A percentile compares a stretch with the other conserved stretches of the same genome.
Conservation (phyloP, 2,797 vertebrate genomes). For the Anabas testudineus region DNA sequence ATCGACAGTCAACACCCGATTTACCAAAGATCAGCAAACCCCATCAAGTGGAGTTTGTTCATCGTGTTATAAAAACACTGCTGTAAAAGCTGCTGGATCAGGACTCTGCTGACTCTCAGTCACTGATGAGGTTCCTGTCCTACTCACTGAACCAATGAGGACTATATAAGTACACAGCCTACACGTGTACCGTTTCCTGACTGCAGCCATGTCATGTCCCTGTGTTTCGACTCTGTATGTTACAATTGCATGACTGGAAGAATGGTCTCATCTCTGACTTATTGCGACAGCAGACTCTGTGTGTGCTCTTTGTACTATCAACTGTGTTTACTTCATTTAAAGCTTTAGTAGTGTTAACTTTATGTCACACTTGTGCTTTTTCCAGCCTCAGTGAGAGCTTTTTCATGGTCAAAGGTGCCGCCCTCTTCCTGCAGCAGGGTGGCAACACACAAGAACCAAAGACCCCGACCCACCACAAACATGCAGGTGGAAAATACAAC, state of each 20-base stretch:
- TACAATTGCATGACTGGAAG: too few species aligned
- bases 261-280: neutral
- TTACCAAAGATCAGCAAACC: slow-evolving; percentile 17
- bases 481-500: slow-evolving; percentile 94
- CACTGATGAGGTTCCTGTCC: slow-evolving; percentile 28
- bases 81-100: slow-evolving; percentile 38
- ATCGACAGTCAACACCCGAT: neutral
- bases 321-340: neutral
- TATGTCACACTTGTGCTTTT: slow-evolving; percentile 29
- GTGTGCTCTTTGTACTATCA: too few species aligned
- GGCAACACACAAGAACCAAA: slow-evolving; percentile 89
- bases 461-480: slow-evolving; percentile 92
- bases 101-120: slow-evolving; percentile 49
- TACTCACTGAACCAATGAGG: slow-evolving; percentile 43
- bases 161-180: slow-evolving; percentile 25
- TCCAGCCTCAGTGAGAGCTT: slow-evolving; percentile 97
- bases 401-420: slow-evolving; percentile 99
- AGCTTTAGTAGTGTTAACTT: neutral
- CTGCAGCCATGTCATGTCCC: slow-evolving; percentile 2
- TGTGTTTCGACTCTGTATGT: neutral
- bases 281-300: neutral
- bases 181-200: slow-evolving; percentile 7
- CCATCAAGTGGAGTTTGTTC: slow-evolving; percentile 16
- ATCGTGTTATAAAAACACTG: slow-evolving; percentile 22
- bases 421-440: slow-evolving; percentile 96